Evolutionary conservation across 2,888 invertebrate species (phyloP), one percentile per base, ranked within the genome.

Genomic region (Lordiphosa fenestrarum): DNA sequence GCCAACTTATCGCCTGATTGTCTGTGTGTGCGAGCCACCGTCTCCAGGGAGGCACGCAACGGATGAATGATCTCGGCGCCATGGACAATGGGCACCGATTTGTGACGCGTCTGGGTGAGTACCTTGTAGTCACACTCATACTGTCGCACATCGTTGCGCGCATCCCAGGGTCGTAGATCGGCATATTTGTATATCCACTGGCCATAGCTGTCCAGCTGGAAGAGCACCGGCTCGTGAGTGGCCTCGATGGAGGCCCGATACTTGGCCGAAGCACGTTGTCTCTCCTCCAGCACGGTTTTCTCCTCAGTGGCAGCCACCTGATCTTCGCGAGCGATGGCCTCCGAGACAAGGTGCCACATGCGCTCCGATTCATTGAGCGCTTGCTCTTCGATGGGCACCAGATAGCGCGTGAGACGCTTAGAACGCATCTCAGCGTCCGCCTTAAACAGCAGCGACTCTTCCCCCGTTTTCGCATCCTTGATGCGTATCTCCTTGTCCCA

Each of bases 401-500:
- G 93, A 87, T 91, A 95, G 7, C 98, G 92, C 42, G 92, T 93
- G 52, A 98, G 90, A 9, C 98, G 91, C 52, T 92, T 92, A 42
- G 92, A 91, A 52, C 94, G 94, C 3, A 95, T 89, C 6, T 94
- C 91, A 0, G 92, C 88, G 6, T 93, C 93, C 0, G 95, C 95
- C 86, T 94, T 93, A 89, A 97, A 94, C 0, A 95, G 90, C 21
- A 92, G 87, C 23, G 89, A 89, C 66, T 94, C 94, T 66, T 94
- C 94, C 86, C 94, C 94, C 1, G 93, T 94, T 73, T 93, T 91
- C 78, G 94, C 93, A 84, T 98, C 97, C 71, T 94, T 95, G 55
- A 98, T 94, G 62, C 92, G 93, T 38, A 97, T 95, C 77, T 93
- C 93, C 42, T 95, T 95, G 88, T 98, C 98, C 98, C 98, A 98